Evolutionary conservation across 2,797 vertebrate genomes (phyloP), one percentile per base, ranked within the genome.

Genomic region (Pipistrellus kuhlii): DNA sequence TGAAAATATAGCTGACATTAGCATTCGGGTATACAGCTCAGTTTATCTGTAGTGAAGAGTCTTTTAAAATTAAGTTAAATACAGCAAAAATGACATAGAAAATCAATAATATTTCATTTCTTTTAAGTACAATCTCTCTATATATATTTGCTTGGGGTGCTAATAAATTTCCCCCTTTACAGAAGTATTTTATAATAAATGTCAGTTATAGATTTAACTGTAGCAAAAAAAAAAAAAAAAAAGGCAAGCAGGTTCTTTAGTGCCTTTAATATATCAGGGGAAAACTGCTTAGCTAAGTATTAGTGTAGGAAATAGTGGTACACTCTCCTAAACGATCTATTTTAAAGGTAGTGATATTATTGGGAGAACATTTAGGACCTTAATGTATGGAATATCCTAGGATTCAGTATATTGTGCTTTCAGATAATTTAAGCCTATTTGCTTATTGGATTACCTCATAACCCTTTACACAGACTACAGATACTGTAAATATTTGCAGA

Each of bases 121-220:
- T 95, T 97, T 96, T 97, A 97, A 97, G 88, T 98, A 97, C 96
- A 96, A 97, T 81, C 90, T 98, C 93, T 96, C 90, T 97, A 82
- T 97, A 90, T 97, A 91, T 96, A 96, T 98, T 98, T 98, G 96
- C 97, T 98, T 97, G 95, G 55, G 92, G 94, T 97, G 80, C 95
- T 98, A 97, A 97, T 98, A 98, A 96, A 97, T 98, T 97, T 98
- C 94, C 96, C 68, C 92, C 18, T 3, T 76, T 97, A 93, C 53
- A 97, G 93, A 97, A 97, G 81, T 97, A 94, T 97, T 97, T 98
- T 97, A 71, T 98, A 98, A 97, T 97, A 96, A 95, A 97, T 97
- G 98, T 98, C 97, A 95, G 83, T 94, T 98, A 98, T 98, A 96
- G 98, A 98, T 98, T 97, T 98, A 97, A 97, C 93, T 85, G 93